Base-by-base conservation (phyloP, 2,113 vertebrate species). In the Pantherophis guttatus region DNA sequence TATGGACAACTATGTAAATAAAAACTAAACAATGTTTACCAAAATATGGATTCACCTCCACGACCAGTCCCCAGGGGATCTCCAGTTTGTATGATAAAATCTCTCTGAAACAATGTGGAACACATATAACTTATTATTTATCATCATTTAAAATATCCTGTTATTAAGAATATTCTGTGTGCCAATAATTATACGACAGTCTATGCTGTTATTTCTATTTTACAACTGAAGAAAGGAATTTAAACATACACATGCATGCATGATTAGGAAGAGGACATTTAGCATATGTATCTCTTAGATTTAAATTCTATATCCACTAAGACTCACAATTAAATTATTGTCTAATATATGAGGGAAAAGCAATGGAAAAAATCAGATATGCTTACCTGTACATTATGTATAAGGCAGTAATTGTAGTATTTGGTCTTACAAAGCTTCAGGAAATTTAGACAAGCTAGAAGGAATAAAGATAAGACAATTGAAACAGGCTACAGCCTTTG, bases 341-440 rank as follows among this genome's bases (percentile, higher is more conserved):
- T n/a, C 29, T 19, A 57, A 81, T 81, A 89, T n/a, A 57, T 75
- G n/a, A 44, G 33, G 19, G 15, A n/a, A n/a, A 50, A 19, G 29
- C 81, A 75, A 39, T 54, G 21, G n/a, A 93, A 92, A 85, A 94
- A 24, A 93, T 59, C 44, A 95, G 89, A 85, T 87, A 92, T 87
- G 96, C 98, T 98, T 97, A 99, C 99, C 98, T 99, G 99, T 3
- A 99, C 98, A 98, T 98, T 99, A 97, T 99, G 98, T 97, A 99
- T 96, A 94, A 99, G 99, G 91, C 99, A 99, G 92, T 98, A 99
- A 97, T 99, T 99, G 97, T 99, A 99, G 95, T 98, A 99, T 93
- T 99, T 99, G 96, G 98, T 99, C 97, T 99, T 99, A 97, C 99
- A 99, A 94, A 99, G 97, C 95, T 99, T 99, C 97, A 99, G 95